A percentile compares a stretch with the other conserved stretches of the same genome.
Conservation (phyloP, 2,888 invertebrate species). For the Flexamia atlantica region DNA sequence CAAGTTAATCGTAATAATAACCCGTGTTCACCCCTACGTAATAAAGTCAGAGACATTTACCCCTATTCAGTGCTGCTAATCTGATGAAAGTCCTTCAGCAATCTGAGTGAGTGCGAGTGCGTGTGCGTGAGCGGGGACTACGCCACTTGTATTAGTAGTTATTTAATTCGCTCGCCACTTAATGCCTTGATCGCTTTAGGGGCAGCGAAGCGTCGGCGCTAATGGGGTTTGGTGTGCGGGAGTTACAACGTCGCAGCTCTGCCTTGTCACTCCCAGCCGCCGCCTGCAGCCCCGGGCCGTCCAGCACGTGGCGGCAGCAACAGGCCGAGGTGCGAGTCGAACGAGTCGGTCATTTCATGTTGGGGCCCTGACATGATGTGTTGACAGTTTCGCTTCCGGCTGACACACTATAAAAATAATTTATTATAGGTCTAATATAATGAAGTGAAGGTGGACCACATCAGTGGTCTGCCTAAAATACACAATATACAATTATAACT, state of each 20-base stretch:
- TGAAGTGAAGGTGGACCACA: too few relatives aligned
- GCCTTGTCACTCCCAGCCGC: constrained; percentile 4
- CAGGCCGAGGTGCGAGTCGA: neutral
- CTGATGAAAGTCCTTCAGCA: constrained; percentile 6
- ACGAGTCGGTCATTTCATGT: neutral
- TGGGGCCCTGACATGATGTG: too few relatives aligned
- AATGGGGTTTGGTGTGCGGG: constrained; percentile 1
- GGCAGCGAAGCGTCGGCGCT: neutral
- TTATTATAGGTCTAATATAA: too few relatives aligned
- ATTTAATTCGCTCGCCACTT: constrained; percentile 56
- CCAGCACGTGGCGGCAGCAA: too few relatives aligned
- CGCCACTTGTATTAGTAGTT: constrained; percentile 43
- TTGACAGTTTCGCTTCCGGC: too few relatives aligned
- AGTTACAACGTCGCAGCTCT: neutral
- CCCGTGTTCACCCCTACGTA: neutral
- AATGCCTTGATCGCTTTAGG: constrained; percentile 56
- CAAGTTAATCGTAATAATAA: too few relatives aligned
- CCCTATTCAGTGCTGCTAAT: neutral
- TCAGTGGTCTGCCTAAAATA: too few relatives aligned
- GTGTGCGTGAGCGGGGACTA: constrained; percentile 11
- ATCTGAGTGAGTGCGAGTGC: neutral
- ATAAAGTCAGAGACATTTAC: neutral
- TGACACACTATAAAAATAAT: too few relatives aligned
- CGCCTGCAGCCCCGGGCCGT: neutral
- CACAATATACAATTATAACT: too few relatives aligned